Evolutionary conservation across 1,140 invertebrate genomes (phyloP), one percentile per base, ranked within the genome.

Genomic region (Pseudomyrmex concolor): DNA sequence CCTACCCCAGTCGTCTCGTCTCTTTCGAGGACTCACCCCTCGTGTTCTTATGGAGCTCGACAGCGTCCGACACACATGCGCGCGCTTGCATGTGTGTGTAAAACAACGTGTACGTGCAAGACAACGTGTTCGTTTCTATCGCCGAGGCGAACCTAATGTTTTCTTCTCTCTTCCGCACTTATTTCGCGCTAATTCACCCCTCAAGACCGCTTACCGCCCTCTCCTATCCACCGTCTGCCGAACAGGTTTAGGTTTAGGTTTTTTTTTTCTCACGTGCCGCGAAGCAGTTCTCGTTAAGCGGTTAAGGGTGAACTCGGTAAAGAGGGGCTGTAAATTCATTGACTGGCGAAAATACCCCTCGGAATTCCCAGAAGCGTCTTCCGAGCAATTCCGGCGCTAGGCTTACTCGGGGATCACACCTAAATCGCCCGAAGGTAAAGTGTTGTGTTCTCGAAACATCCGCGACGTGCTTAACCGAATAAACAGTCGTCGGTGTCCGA

Each of bases 271-370:
- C 92, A 93, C 92, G 92, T 93, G 92, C 92, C 91, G 91, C 89
- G 89, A 93, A 92, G 91, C 91, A 91, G 91, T 93, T 92, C 91
- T 91, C 91, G 92, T 93, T 93, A 93, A 92, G 90, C 90, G 89
- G 86, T 87, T 88, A 89, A 90, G 90, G 89, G 92, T 88, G 84
- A 88, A 85, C 88, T 89, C 85, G 88, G 88, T 91, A 91, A 92
- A 91, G 88, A 91, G 88, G 89, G 92, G 92, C 86, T 93, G 92
- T 93, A 94, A 94, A 94, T 94, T 94, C 93, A 94, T 94, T 94
- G 92, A 94, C 92, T 91, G 92, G 90, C 90, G 91, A 93, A 94
- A 94, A 93, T 92, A 90, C 91, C 81, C 89, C 87, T 60, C 74
- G 86, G 86, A 87, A 87, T 87, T 87, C 86, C 81, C 54, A 83